Base-by-base conservation (phyloP, 1,140 invertebrate species). In the Andrena cerasifolii region DNA sequence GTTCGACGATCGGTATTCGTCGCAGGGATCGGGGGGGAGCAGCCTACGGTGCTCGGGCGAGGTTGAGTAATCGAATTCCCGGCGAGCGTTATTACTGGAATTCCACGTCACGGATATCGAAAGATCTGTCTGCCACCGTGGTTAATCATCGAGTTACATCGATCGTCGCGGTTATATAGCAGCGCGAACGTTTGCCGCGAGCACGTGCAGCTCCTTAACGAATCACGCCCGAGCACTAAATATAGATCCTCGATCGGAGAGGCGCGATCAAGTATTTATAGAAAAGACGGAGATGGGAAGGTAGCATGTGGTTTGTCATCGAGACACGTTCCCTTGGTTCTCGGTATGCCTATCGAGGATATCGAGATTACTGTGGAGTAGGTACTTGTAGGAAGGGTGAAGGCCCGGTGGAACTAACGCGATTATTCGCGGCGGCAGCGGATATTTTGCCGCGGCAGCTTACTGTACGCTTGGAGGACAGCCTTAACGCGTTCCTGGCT, bases 31-130 rank as follows among this genome's bases (percentile, higher is more conserved):
- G 54, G 45, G 21, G 21, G 3, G 24, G n/a, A n/a, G n/a, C n/a
- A n/a, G n/a, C n/a, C 28, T 53, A 53, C 36, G 26, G n/a, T 7
- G 49, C 36, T 1, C 71, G 62, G 12, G n/a, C 10, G n/a, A 45
- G 45, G 51, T 56, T 66, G 49, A 66, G 36, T 66, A 75, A 75
- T 75, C 62, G 62, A 26, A 21, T 74, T 54, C 47, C 26, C 49
- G 65, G 3, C 10, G 33, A 40, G 31, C 47, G 36, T 75, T 66
- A 66, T 75, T 75, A 75, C 67, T 58, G 73, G 51, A 75, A 75
- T 67, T 67, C 73, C 47, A 7, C n/a, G 49, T 45, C 33, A 75
- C 72, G 51, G 72, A 65, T 66, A 47, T 16, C 51, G 21, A 33
- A 26, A 3, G 31, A 54, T 51, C 47, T 16, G 31, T 33, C 24